These are phyloP conservation scores for Cyclophora albipunctata DNA, from an alignment of 2,888 invertebrate species.

Conservation along the genomic window DNA sequence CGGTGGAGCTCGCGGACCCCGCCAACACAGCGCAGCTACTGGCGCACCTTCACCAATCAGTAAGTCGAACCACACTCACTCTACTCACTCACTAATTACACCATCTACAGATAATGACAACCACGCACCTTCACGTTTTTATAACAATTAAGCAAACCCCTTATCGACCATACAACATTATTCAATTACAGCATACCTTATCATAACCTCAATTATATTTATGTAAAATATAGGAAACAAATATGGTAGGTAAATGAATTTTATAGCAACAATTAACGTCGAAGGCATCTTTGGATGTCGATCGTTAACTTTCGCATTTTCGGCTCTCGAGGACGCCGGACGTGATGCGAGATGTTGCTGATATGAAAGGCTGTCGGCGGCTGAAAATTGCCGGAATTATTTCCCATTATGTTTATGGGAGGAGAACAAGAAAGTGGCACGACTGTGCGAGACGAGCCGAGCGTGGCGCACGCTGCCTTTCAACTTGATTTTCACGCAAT, in stretches of 20 bases:
- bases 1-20: conserved; percentile 56
- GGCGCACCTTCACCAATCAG: conserved; percentile 54
- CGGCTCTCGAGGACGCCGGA: conserved; percentile 32
- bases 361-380: conserved; percentile 46
- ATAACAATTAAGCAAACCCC: no score
- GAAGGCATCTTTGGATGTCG: conserved; percentile 33
- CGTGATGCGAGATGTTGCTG: conserved; percentile 46
- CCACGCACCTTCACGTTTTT: no score
- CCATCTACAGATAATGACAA: no score
- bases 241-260: no score
- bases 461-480: conserved; percentile 36
- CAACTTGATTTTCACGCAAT: conserved; percentile 50
- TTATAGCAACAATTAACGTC: conserved; percentile 5
- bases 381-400: conserved; percentile 60
- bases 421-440: conserved; percentile 57
- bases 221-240: no score
- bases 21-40: conserved; percentile 55
- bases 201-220: no score
- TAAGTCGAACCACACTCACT: conserved; percentile 28
- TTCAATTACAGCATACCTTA: no score
- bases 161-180: no score
- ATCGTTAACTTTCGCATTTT: conserved; percentile 44
- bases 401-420: conserved; percentile 60
- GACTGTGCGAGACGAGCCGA: conserved; percentile 33
- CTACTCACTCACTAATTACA: no score